phyloP scores from a whole-genome alignment of 2,888 invertebrate genomes.

The Sminthurides aquaticus region DNA sequence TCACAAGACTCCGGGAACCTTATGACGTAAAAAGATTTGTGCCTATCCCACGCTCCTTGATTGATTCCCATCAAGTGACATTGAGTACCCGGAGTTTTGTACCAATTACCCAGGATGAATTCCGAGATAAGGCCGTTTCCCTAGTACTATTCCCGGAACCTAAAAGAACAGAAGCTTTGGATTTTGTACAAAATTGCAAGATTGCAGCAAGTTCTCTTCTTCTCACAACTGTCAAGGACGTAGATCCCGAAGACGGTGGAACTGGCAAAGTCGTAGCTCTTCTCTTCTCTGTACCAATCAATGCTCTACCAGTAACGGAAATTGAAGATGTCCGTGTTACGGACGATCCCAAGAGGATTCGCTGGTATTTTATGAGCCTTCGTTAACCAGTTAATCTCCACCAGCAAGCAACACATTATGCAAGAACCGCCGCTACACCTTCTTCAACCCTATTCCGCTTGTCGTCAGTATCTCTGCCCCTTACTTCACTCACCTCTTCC shows the following conservation, averaged over 20 bases:
- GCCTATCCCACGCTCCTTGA: background rate
- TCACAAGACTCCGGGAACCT: slow-evolving; percentile 5
- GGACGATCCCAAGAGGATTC: background rate
- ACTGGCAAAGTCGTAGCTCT: slow-evolving; percentile 10
- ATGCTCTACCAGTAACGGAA: background rate
- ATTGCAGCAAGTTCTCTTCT: slow-evolving; percentile 5
- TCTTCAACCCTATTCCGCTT: no score
- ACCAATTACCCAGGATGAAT: slow-evolving; percentile 15
- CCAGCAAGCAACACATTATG: no score
- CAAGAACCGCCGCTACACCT: no score
- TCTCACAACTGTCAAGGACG: slow-evolving; percentile 9
- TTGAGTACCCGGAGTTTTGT: slow-evolving; percentile 13
- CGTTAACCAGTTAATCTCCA: background rate
- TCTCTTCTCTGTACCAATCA: slow-evolving; percentile 2
- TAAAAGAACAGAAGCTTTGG: slow-evolving; percentile 9
- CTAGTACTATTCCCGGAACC: slow-evolving; percentile 12
- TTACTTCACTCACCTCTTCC: no score
- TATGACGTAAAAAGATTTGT: slow-evolving; percentile 9
- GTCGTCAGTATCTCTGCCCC: no score
- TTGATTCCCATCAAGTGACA: background rate
- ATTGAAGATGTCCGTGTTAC: background rate
- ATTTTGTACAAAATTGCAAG: slow-evolving; percentile 9
- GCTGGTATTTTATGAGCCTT: background rate
- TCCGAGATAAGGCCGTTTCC: background rate
- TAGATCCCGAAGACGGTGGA: background rate